Evolutionary conservation across 35 echinoderm and acorn worm genomes (phyloP), one percentile per base, ranked within the genome.

Genomic region (Ptychodera flava): DNA sequence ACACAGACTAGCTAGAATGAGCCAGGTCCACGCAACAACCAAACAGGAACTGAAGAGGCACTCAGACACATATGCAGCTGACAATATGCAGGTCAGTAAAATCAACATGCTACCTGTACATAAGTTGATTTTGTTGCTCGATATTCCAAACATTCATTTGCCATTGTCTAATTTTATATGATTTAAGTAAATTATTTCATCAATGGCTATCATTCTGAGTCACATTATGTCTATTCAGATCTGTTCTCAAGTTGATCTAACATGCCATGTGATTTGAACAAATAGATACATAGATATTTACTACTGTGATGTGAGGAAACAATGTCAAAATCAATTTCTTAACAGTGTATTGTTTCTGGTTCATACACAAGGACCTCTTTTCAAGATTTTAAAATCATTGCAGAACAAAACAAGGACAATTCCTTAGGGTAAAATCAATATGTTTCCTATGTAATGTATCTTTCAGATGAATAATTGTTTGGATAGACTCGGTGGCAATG

Each of bases 381-480:
- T n/a, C n/a, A n/a, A n/a, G n/a, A n/a, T n/a, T n/a, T n/a, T n/a
- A n/a, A n/a, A n/a, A n/a, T n/a, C n/a, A n/a, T n/a, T n/a, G n/a
- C n/a, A n/a, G n/a, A n/a, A n/a, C n/a, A n/a, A n/a, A n/a, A n/a
- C n/a, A n/a, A n/a, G n/a, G n/a, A n/a, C n/a, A n/a, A n/a, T n/a
- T n/a, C n/a, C n/a, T n/a, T n/a, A n/a, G n/a, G n/a, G n/a, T n/a
- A n/a, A n/a, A n/a, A n/a, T n/a, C n/a, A n/a, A n/a, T n/a, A n/a
- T n/a, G n/a, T n/a, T n/a, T n/a, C n/a, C n/a, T n/a, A n/a, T n/a
- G n/a, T n/a, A n/a, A n/a, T n/a, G n/a, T n/a, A n/a, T n/a, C n/a
- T n/a, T n/a, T n/a, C n/a, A 97, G 95, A 88, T 93, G 53, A 92
- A 97, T 80, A 82, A 87, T 34, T 82, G 92, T 16, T 31, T 93